Conservation (phyloP, 2,113 vertebrate species). For the Alexandromys fortis region DNA sequence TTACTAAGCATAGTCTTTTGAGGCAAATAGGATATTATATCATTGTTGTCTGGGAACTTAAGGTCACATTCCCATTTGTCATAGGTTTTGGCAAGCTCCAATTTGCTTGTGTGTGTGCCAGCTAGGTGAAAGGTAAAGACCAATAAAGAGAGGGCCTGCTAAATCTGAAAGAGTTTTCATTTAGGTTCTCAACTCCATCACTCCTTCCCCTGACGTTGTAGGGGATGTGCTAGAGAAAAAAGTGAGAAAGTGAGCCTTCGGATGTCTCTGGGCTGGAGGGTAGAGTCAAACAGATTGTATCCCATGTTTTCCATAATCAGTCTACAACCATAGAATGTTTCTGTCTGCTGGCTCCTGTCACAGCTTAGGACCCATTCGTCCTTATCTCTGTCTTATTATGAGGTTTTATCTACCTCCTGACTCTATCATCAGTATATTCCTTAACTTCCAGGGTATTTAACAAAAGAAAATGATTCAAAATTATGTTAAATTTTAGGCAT, state of each 20-base stretch:
- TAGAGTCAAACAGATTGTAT: not conserved
- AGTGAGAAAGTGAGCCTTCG: no score
- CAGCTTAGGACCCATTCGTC: not conserved
- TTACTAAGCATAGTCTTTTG: not conserved
- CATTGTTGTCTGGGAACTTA: not conserved
- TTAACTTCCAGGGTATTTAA: not conserved
- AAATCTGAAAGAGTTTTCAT: not conserved
- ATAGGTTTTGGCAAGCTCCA: not conserved
- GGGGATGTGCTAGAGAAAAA: not conserved
- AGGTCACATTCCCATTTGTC: not conserved
- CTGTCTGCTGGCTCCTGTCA: not conserved
- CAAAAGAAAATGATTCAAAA: not conserved
- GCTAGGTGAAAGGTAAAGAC: not conserved
- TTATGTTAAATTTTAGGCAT: not conserved
- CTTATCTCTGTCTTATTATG: not conserved
- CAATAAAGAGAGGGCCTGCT: not conserved
- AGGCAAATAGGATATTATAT: not conserved
- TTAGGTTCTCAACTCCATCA: not conserved
- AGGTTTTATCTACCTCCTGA: no score
- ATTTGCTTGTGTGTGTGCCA: not conserved
- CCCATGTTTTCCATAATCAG: not conserved
- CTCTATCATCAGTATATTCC: not conserved
- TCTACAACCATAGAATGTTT: not conserved
- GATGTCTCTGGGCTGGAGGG: not conserved
- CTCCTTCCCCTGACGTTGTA: not conserved